Evolutionary conservation across 2,888 invertebrate genomes (phyloP), one percentile per base, ranked within the genome.

Genomic region (Drosophila subsilvestris): DNA sequence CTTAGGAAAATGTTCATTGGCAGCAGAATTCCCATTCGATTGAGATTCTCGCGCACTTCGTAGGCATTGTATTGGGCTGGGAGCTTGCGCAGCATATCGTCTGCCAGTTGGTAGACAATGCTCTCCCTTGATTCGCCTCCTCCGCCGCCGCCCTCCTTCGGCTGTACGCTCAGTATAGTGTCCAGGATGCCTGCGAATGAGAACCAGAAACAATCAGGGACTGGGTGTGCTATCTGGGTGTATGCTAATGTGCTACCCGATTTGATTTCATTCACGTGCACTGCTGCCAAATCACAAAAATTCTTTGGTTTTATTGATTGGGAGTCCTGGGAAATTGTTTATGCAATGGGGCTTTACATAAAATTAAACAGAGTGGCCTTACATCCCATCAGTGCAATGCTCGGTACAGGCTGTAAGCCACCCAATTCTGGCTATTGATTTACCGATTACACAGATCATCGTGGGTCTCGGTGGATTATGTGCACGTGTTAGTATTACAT

Each of bases 1-100:
- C 94, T 93, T 59, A 99, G 93, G 92, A 99, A 98, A 86, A 99
- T 99, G 90, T 98, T 98, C 97, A 99, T 98, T 0, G 99, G 98
- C 57, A 98, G 93, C 61, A 99, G 94, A 12, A 97, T 95, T 0
- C 98, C 98, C 97, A 98, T 98, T 85, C 97, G 95, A 78, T 95
- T 95, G 45, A 99, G 92, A 3, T 97, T 96, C 90, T 98, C 98
- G 90, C 95, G 95, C 2, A 97, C 97, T 94, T 98, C 98, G 91
- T 97, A 98, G 69, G 94, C 95, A 78, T 98, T 95, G 89, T 98
- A 99, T 86, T 96, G 96, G 61, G 94, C 94, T 0, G 99, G 99
- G 76, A 95, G 90, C 92, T 97, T 97, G 54, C 95, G 94, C 63
- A 97, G 90, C 98, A 99, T 99, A 89, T 99, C 99, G 83, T 97